A percentile compares a stretch with the other conserved stretches of the same genome.
These are phyloP conservation scores for Podarcis siculus DNA, from an alignment of 2,797 vertebrate genomes.

Conservation along the genomic window DNA sequence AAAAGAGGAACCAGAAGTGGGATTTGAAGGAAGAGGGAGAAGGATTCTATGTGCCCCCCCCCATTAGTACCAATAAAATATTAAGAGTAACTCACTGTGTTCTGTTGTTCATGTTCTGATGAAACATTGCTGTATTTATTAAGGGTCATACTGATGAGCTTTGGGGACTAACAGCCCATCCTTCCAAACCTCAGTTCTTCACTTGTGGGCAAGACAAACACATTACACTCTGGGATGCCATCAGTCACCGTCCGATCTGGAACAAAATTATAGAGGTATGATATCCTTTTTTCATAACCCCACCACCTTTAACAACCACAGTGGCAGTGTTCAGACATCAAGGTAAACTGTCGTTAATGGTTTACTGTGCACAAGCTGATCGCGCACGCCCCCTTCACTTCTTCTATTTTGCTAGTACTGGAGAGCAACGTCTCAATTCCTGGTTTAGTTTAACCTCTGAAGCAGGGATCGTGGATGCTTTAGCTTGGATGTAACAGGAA, in stretches of 20 bases:
- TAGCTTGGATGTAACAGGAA: too few relatives aligned
- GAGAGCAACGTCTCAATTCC: too few relatives aligned
- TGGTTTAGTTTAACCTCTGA: too few relatives aligned
- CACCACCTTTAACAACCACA: background rate
- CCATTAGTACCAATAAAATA: background rate
- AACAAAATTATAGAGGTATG: slow-evolving; percentile 91
- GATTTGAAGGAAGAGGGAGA: background rate
- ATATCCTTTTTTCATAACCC: too few relatives aligned
- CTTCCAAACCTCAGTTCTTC: slow-evolving; percentile 90
- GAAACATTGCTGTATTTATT: slow-evolving; percentile 45
- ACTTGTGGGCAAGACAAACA: slow-evolving; percentile 95
- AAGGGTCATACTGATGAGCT: slow-evolving; percentile 97
- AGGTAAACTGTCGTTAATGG: too few relatives aligned
- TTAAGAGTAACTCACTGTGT: background rate
- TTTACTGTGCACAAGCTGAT: too few relatives aligned
- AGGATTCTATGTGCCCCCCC: background rate
- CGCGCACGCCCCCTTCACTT: accelerated
- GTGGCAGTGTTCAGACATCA: too few relatives aligned
- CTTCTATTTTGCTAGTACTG: too few relatives aligned
- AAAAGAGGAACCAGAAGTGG: background rate
- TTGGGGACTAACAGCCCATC: slow-evolving; percentile 94
- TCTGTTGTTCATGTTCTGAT: slow-evolving; percentile 27
- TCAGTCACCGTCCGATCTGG: slow-evolving; percentile 91
- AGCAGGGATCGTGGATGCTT: too few relatives aligned
- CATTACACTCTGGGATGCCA: slow-evolving; percentile 92